These are phyloP conservation scores for Sminthurinus aureus DNA, from an alignment of 2,888 invertebrate species.

Conservation along the genomic window DNA sequence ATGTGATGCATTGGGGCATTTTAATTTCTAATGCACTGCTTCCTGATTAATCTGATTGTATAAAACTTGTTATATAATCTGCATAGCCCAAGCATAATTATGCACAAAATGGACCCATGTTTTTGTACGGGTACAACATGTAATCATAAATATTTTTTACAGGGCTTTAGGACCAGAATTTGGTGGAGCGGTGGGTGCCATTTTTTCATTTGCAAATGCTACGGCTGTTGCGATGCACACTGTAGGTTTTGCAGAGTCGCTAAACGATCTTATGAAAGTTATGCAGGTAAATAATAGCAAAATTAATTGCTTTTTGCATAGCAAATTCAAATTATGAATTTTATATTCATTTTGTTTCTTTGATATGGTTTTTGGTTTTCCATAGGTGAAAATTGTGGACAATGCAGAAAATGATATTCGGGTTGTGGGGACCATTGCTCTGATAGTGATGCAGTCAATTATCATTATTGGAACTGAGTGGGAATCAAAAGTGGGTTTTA, in stretches of 20 bases:
- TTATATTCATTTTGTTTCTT: too few relatives aligned
- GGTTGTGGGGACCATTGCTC: constrained; percentile 73
- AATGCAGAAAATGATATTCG: constrained; percentile 80
- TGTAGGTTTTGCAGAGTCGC: constrained; percentile 72
- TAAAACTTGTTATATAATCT: too few relatives aligned
- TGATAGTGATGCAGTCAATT: constrained; percentile 59
- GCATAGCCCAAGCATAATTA: too few relatives aligned
- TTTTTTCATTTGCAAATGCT: constrained; percentile 71
- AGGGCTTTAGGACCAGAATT: constrained; percentile 62
- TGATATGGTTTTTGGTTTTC: too few relatives aligned
- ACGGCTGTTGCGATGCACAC: constrained; percentile 70
- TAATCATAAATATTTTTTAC: too few relatives aligned
- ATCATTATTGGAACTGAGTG: constrained; percentile 92
- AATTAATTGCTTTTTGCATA: background rate
- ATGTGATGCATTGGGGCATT: too few relatives aligned
- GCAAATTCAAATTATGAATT: background rate
- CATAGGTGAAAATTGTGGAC: constrained; percentile 80
- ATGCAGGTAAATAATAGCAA: constrained; percentile 46
- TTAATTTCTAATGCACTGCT: too few relatives aligned
- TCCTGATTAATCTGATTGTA: too few relatives aligned
- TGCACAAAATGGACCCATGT: too few relatives aligned
- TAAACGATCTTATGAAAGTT: constrained; percentile 66
- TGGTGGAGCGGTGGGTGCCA: constrained; percentile 71
- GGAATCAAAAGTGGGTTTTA: constrained; percentile 86
- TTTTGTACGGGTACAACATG: too few relatives aligned